phyloP scores from a whole-genome alignment of 2,888 invertebrate genomes.

The Eurytoma californica region DNA sequence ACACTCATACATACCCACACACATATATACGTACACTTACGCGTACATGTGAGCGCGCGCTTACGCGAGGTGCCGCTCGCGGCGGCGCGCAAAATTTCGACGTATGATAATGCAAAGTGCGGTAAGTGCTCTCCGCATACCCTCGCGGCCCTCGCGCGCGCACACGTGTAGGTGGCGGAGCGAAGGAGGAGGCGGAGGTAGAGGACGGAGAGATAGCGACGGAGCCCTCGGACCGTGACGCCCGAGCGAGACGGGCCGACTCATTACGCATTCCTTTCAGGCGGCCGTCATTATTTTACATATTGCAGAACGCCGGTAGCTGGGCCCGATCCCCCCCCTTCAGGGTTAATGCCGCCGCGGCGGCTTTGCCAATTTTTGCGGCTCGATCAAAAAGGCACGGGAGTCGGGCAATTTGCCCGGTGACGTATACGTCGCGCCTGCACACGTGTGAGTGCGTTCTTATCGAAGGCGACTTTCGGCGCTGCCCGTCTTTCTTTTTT shows the following conservation, averaged over 20 bases:
- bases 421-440: no score
- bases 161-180: constrained; percentile 9
- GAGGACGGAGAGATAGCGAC: constrained; percentile 1
- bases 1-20: not conserved
- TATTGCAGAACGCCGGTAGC: constrained; percentile 58
- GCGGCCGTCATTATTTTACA: constrained; percentile 70
- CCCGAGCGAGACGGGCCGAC: constrained; percentile 30
- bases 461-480: no score
- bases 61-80: not conserved
- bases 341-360: constrained; percentile 41
- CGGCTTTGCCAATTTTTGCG: constrained; percentile 68
- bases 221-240: constrained; percentile 24
- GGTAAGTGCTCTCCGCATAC: not conserved
- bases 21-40: no score
- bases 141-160: not conserved
- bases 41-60: no score
- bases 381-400: constrained; percentile 64
- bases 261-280: constrained; percentile 72
- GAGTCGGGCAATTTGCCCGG: constrained; percentile 7
- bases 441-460: no score
- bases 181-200: not conserved
- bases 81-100: constrained; percentile 34
- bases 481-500: no score
- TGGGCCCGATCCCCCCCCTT: constrained; percentile 9
- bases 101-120: constrained; percentile 43